phyloP scores from a whole-genome alignment of 2,888 invertebrate genomes.

The Eilema griseolum region DNA sequence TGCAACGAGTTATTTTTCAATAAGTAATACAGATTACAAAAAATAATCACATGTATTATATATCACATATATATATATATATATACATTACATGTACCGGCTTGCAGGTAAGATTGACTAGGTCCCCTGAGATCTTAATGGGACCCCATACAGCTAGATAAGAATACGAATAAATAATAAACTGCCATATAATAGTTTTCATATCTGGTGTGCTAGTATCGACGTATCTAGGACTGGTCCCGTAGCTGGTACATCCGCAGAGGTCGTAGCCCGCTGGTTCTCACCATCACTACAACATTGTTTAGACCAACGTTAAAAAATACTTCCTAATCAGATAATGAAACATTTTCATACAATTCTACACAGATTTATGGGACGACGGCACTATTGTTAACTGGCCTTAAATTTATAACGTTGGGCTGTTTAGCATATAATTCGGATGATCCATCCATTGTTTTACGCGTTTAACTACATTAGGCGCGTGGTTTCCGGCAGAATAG shows the following conservation, averaged over 20 bases:
- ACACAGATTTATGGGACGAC: conserved; percentile 50
- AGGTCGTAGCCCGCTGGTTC: conserved; percentile 48
- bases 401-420: conserved; percentile 43
- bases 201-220: neutral
- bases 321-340: conserved; percentile 80
- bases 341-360: conserved; percentile 47
- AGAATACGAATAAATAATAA: neutral
- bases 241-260: conserved; percentile 7
- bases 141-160: neutral
- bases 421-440: conserved; percentile 36
- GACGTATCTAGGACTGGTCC: neutral
- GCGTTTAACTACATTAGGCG: conserved; percentile 10
- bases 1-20: no score
- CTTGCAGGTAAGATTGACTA: neutral
- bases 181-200: neutral
- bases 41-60: no score
- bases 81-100: no score
- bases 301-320: conserved; percentile 62
- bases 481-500: no score
- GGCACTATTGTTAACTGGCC: conserved; percentile 42
- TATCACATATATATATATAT: no score
- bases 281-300: conserved; percentile 61
- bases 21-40: no score
- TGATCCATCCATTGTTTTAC: conserved; percentile 16
- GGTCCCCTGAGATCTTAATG: neutral